Conservation (phyloP, 2,797 vertebrate genomes). For the Galaxias olidus region DNA sequence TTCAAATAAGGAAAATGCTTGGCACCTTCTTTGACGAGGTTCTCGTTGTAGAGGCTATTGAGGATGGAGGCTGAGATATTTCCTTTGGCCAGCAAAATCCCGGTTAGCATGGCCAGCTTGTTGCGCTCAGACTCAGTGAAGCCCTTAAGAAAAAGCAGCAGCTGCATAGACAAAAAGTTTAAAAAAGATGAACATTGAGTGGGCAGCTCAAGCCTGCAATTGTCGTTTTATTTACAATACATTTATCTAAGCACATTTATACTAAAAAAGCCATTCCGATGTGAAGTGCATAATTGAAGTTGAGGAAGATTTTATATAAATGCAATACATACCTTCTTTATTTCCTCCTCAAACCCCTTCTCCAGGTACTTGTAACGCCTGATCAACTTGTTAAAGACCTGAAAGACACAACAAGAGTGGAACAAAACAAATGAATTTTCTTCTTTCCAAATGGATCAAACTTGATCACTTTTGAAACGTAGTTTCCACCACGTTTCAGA, state of each 20-base stretch:
- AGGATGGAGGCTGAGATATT: slow-evolving; percentile 94
- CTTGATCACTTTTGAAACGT: not conserved
- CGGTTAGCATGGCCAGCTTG: slow-evolving; percentile 97
- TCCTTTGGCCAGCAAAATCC: slow-evolving; percentile 92
- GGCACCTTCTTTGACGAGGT: slow-evolving; percentile 96
- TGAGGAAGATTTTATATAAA: not conserved
- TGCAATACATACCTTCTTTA: slow-evolving; percentile 86
- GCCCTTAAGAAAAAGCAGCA: slow-evolving; percentile 96
- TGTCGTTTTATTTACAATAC: not conserved
- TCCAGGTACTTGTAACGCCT: slow-evolving; percentile 98
- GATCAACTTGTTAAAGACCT: slow-evolving; percentile 99
- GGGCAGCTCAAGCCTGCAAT: not conserved
- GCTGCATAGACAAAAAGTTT: slow-evolving; percentile 64
- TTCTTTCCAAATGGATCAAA: not conserved
- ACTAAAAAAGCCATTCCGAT: too few relatives aligned
- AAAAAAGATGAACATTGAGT: not conserved
- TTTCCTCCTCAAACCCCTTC: slow-evolving; percentile 97
- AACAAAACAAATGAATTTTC: not conserved
- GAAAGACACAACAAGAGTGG: not conserved
- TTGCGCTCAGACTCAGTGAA: slow-evolving; percentile 97
- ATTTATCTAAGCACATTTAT: too few relatives aligned
- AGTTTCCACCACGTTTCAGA: not conserved
- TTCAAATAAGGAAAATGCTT: not conserved
- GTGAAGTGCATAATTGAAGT: not conserved
- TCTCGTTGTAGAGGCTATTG: slow-evolving; percentile 96